Conservation (phyloP, 2,888 invertebrate genomes). For the Lepetodrilus schrolli region DNA sequence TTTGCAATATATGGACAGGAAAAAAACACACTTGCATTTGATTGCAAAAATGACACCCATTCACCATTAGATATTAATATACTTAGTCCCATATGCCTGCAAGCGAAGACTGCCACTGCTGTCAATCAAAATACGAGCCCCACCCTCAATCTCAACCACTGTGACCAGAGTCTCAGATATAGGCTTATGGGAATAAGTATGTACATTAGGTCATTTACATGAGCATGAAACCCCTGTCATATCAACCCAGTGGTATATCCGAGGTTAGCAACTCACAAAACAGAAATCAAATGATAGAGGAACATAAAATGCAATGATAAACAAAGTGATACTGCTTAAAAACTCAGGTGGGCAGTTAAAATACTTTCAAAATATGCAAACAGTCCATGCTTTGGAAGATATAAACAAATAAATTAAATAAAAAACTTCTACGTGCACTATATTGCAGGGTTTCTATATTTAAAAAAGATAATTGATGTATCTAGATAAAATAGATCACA, state of each 20-base stretch:
- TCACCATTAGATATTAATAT: neutral
- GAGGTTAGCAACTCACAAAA: neutral
- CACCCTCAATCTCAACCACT: no score
- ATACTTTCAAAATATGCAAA: conserved; percentile 12
- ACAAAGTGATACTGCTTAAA: neutral
- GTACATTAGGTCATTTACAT: no score
- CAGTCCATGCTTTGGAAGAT: neutral
- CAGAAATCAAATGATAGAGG: neutral
- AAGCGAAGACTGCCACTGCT: no score
- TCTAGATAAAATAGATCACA: no score
- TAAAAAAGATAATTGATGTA: neutral
- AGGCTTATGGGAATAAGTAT: no score
- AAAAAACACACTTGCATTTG: neutral
- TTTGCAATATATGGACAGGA: neutral
- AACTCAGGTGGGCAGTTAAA: neutral
- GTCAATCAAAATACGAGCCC: no score
- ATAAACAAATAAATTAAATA: neutral
- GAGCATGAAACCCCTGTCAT: no score
- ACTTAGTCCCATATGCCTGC: no score
- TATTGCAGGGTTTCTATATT: neutral
- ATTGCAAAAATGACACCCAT: neutral
- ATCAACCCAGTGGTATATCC: no score
- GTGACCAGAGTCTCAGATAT: no score
- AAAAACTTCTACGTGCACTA: no score
- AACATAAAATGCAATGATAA: neutral